Evolutionary conservation across 2,113 vertebrate genomes (phyloP).

Genomic region (Corynorhinus townsendii): DNA sequence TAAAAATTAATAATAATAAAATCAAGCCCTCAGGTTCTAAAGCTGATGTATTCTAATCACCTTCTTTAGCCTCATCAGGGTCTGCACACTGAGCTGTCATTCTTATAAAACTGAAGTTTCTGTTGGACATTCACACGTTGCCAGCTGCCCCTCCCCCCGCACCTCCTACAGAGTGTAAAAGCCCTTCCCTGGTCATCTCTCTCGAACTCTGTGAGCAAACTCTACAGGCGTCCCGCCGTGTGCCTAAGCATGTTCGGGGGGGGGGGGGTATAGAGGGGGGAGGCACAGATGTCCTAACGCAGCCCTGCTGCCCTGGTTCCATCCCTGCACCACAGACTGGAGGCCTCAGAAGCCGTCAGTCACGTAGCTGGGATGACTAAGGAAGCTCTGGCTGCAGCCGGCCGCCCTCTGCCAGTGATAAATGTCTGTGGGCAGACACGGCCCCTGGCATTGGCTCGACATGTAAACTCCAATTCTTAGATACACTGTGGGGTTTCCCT

Average conservation of each 20-base stretch:
- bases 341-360: not conserved
- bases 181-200: no score
- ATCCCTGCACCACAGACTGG: not conserved
- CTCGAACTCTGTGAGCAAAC: no score
- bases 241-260: not conserved
- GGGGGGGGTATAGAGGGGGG: not conserved
- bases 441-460: not conserved
- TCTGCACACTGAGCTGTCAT: no score
- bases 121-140: no score
- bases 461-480: not conserved
- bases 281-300: no score
- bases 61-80: not conserved
- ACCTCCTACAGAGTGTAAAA: not conserved
- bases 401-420: not conserved
- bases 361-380: not conserved
- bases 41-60: not conserved
- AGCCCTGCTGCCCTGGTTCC: not conserved
- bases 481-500: not conserved
- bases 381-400: not conserved
- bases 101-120: not conserved
- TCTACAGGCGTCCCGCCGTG: no score
- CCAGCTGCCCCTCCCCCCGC: not conserved
- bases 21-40: not conserved
- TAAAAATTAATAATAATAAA: not conserved
- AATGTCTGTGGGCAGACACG: not conserved